Conservation (phyloP, 2,113 vertebrate genomes). For the Dipodomys ordii region DNA sequence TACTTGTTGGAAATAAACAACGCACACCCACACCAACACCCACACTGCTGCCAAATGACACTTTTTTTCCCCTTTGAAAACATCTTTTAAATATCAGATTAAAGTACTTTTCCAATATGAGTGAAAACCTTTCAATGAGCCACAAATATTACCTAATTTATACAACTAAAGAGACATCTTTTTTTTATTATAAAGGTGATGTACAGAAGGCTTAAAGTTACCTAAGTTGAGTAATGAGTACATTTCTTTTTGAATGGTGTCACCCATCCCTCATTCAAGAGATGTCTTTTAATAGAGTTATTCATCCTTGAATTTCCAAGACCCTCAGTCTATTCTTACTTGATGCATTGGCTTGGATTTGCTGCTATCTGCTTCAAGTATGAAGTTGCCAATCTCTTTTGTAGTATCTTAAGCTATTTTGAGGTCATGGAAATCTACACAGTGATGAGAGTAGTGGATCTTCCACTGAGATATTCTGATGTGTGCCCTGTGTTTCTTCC, state of each 20-base stretch:
- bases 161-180: constrained; percentile 13
- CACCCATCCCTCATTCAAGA: no score
- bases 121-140: constrained; percentile 12
- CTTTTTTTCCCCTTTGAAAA: constrained; percentile 23
- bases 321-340: background rate
- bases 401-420: background rate
- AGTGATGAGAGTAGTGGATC: background rate
- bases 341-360: background rate
- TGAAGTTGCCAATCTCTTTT: background rate
- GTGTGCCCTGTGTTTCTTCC: background rate
- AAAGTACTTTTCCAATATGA: constrained; percentile 48
- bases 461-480: background rate
- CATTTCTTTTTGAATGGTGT: no score
- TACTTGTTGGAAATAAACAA: constrained; percentile 49
- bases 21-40: background rate
- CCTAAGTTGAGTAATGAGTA: no score
- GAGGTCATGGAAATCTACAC: background rate
- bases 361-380: background rate
- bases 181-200: background rate
- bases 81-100: constrained; percentile 49
- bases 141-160: background rate
- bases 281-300: background rate
- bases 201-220: no score
- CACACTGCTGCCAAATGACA: background rate
- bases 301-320: background rate